phyloP scores from a whole-genome alignment of 2,113 vertebrate genomes.

The Fregata magnificens region DNA sequence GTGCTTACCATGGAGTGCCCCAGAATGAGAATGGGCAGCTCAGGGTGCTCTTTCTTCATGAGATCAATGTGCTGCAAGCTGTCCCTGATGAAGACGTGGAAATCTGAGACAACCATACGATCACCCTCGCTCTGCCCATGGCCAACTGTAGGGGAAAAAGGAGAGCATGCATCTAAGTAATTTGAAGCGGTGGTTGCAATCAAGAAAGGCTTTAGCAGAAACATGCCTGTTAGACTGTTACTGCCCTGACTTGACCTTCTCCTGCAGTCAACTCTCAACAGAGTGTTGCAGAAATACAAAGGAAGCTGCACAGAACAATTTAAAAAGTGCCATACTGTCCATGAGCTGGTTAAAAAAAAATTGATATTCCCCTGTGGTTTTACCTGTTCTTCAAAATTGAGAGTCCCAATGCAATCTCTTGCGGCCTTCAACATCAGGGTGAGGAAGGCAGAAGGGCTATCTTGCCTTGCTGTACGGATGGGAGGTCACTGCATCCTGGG shows the following conservation, averaged over 20 bases:
- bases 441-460: not conserved
- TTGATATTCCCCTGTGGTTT: not conserved
- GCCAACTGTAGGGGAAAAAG: conserved; percentile 80
- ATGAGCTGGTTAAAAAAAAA: not conserved
- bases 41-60: conserved; percentile 82
- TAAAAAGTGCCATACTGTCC: not conserved
- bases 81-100: conserved; percentile 91
- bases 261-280: not conserved
- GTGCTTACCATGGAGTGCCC: conserved; percentile 95
- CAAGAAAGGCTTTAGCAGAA: not conserved
- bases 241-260: not conserved
- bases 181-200: not conserved
- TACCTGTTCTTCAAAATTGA: not conserved
- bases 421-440: not conserved
- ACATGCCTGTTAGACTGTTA: not conserved
- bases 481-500: not conserved
- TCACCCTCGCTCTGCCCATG: conserved; percentile 96
- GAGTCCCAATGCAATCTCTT: not conserved
- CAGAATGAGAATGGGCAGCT: conserved; percentile 87
- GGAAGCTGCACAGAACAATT: not conserved
- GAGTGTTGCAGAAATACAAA: not conserved
- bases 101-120: conserved; percentile 90
- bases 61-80: conserved; percentile 89
- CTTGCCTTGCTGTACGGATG: not conserved
- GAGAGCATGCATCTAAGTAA: not conserved